Evolutionary conservation across 1,140 invertebrate genomes (phyloP).

Genomic region (Dysdera silvatica): DNA sequence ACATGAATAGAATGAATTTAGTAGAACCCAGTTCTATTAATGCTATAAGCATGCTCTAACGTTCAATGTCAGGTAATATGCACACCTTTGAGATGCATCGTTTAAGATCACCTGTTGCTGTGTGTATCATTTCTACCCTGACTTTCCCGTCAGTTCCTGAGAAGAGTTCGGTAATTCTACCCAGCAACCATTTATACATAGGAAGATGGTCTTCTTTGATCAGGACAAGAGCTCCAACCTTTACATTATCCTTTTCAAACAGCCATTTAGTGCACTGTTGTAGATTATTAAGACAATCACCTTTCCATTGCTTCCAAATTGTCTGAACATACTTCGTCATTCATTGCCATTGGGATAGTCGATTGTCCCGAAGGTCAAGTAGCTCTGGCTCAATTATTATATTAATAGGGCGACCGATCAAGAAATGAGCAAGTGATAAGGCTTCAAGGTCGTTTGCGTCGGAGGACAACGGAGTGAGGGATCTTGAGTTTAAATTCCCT

Average conservation of each 20-base stretch:
- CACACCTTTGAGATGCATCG: not conserved
- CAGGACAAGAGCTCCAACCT: not conserved
- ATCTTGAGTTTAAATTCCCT: not conserved
- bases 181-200: not conserved
- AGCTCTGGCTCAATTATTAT: not conserved
- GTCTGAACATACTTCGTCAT: not conserved
- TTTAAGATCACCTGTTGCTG: not conserved
- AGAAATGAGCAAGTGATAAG: conserved; percentile 8
- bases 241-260: not conserved
- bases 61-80: no score
- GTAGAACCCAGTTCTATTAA: no score
- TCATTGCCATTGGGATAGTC: not conserved
- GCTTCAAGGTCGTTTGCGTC: not conserved
- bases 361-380: not conserved
- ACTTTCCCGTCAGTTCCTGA: not conserved
- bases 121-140: not conserved
- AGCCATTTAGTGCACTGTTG: not conserved
- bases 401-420: conserved; percentile 14
- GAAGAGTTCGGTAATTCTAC: not conserved
- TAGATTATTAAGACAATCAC: not conserved
- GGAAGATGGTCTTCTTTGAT: not conserved
- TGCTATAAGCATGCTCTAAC: no score
- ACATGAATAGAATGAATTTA: no score
- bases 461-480: not conserved
- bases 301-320: not conserved